A percentile compares a stretch with the other conserved stretches of the same genome.
Evolutionary conservation across 2,888 invertebrate species (phyloP).

Genomic region (Cecidostiba fungosa): DNA sequence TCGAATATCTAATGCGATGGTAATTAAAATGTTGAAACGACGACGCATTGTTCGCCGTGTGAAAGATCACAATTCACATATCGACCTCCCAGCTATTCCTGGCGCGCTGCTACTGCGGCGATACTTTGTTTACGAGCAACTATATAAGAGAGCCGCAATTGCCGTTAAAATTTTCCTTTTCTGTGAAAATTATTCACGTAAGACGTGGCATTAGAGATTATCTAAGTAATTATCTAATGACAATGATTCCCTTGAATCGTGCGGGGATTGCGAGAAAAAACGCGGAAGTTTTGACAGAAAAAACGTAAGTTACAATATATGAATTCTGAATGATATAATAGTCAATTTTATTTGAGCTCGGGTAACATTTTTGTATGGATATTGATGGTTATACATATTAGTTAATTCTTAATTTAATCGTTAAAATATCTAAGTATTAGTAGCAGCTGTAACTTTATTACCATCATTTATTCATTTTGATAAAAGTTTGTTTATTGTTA

Average conservation of each 20-base stretch:
- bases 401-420: too few relatives aligned
- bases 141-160: background rate
- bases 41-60: conserved; percentile 32
- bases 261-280: background rate
- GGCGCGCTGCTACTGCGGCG: background rate
- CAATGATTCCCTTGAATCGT: background rate
- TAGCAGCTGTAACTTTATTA: too few relatives aligned
- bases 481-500: too few relatives aligned
- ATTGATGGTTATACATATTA: too few relatives aligned
- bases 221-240: background rate
- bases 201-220: background rate
- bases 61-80: conserved; percentile 34
- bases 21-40: background rate
- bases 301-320: background rate
- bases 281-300: background rate
- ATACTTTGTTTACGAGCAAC: background rate
- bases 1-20: conserved; percentile 34
- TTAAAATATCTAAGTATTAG: too few relatives aligned
- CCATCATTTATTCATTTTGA: too few relatives aligned
- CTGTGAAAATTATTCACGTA: conserved; percentile 4
- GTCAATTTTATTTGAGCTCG: background rate
- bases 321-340: background rate
- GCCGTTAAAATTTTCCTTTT: conserved; percentile 15
- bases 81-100: conserved; percentile 7
- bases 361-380: background rate